Percentiles rank a stretch among this genome's conserved stretches.
phyloP scores from a whole-genome alignment of 2,113 vertebrate species.

The Antigone vipio region DNA sequence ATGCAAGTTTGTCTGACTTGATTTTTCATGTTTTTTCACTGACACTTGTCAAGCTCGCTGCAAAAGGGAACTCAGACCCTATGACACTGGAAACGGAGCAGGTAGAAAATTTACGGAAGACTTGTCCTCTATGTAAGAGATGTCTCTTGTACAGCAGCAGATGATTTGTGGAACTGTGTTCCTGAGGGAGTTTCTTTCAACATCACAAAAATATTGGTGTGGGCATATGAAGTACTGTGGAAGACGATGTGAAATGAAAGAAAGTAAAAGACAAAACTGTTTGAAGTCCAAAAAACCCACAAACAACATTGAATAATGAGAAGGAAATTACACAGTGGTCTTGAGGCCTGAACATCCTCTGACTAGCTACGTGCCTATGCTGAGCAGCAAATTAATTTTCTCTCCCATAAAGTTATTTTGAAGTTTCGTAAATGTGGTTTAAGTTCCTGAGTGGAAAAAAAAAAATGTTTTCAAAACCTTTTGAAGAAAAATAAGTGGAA shows the following conservation, averaged over 20 bases:
- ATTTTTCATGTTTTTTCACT: not conserved
- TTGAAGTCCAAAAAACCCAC: not conserved
- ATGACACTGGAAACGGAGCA: not conserved
- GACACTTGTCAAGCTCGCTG: not conserved
- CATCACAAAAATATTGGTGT: not conserved
- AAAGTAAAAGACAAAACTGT: not conserved
- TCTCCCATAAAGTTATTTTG: not conserved
- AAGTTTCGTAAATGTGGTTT: not conserved
- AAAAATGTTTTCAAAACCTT: not conserved
- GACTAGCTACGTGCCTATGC: not conserved
- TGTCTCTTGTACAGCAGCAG: not conserved
- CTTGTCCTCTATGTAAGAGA: not conserved
- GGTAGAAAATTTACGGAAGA: not conserved
- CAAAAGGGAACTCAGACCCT: not conserved
- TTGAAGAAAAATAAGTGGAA: not conserved
- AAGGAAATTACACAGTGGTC: not conserved
- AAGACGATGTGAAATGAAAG: not conserved
- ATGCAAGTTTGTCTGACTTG: not conserved
- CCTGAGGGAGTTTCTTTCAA: not conserved
- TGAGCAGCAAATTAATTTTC: not conserved
- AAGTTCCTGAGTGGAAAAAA: not conserved
- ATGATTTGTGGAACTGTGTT: not conserved
- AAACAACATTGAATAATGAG: not conserved
- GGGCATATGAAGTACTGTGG: too few relatives aligned
- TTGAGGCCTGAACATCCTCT: not conserved